Evolutionary conservation across 2,888 invertebrate species (phyloP).

Genomic region (Macrosiphum euphorbiae): DNA sequence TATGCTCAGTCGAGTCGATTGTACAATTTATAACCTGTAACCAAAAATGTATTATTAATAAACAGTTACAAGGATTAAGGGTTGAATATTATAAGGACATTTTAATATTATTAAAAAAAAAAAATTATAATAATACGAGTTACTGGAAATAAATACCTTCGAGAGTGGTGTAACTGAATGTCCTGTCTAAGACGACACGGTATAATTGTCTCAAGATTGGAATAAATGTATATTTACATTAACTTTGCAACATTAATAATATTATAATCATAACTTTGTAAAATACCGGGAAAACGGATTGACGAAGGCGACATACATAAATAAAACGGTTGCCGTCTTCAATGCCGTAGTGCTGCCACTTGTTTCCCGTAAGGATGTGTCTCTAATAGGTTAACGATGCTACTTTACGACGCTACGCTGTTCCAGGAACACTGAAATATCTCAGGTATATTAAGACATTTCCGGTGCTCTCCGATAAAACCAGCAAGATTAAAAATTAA

Average conservation of each 20-base stretch:
- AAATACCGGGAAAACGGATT: neutral
- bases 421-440: neutral
- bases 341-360: neutral
- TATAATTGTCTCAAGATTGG: neutral
- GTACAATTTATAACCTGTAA: neutral
- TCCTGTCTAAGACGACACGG: neutral
- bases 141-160: neutral
- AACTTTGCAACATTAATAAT: neutral
- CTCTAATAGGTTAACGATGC: neutral
- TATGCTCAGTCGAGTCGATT: neutral
- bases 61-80: neutral
- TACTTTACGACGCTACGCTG: neutral
- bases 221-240: neutral
- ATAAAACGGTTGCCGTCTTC: neutral
- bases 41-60: neutral
- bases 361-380: neutral
- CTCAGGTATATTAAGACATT: neutral
- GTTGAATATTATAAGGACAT: neutral
- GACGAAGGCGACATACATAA: neutral
- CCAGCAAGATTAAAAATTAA: neutral
- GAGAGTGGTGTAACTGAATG: neutral
- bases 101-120: neutral
- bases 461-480: neutral
- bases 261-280: neutral
- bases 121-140: neutral